phyloP scores from a whole-genome alignment of 1,140 invertebrate genomes.

The Zaprionus kolodkinae region DNA sequence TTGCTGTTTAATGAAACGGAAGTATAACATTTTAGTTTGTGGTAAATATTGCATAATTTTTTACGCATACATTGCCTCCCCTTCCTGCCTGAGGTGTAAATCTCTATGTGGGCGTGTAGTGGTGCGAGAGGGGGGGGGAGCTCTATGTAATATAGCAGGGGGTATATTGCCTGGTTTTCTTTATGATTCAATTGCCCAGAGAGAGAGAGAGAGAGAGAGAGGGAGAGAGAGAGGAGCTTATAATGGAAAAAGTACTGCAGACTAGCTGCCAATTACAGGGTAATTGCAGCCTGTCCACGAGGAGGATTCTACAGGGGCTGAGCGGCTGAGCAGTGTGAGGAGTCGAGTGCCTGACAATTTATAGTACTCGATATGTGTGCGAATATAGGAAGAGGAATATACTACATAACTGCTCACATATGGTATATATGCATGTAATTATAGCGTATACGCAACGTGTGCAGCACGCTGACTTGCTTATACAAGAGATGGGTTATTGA shows the following conservation, averaged over 20 bases:
- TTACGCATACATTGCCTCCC: slow-evolving; percentile 27
- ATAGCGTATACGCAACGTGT: slow-evolving; percentile 5
- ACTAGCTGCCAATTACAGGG: slow-evolving; percentile 10
- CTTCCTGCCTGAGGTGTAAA: neutral
- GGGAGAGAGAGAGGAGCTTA: too few relatives aligned
- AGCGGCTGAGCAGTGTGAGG: neutral
- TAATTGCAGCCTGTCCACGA: neutral
- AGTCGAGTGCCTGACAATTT: slow-evolving; percentile 1
- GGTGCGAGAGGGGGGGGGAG: neutral
- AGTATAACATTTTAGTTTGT: slow-evolving; percentile 76
- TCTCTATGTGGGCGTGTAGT: neutral
- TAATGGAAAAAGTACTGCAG: slow-evolving; percentile 6
- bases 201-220: too few relatives aligned
- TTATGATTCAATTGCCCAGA: neutral
- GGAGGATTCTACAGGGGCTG: neutral
- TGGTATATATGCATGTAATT: neutral
- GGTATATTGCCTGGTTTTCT: neutral
- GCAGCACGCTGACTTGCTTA: neutral
- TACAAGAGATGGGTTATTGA: neutral
- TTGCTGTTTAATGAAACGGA: slow-evolving; percentile 78
- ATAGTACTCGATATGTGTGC: neutral
- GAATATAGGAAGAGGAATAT: too few relatives aligned
- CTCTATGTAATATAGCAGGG: neutral
- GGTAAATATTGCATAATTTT: slow-evolving; percentile 72
- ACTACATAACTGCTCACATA: neutral